Percentiles rank a stretch among this genome's conserved stretches.
These are phyloP conservation scores for Perizoma affinitatum DNA, from an alignment of 2,888 invertebrate genomes.

Conservation along the genomic window DNA sequence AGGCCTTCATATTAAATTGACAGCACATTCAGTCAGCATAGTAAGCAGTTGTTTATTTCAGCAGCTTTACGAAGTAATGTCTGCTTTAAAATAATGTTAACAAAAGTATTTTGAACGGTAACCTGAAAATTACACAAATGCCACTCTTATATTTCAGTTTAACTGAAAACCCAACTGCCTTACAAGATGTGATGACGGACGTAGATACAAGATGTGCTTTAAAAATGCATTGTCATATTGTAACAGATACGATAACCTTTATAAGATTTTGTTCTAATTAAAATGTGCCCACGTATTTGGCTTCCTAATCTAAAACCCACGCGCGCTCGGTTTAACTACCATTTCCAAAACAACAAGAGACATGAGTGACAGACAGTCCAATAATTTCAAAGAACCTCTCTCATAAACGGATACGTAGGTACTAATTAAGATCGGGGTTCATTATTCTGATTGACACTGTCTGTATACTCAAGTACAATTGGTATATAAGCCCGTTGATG, in stretches of 20 bases:
- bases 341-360: conserved; percentile 21
- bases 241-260: too few relatives aligned
- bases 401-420: conserved; percentile 17
- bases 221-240: too few relatives aligned
- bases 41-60: neutral
- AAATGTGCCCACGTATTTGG: conserved; percentile 16
- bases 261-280: too few relatives aligned
- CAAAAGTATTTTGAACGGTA: neutral
- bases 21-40: neutral
- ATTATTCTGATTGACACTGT: conserved; percentile 36
- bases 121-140: neutral
- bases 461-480: conserved; percentile 41
- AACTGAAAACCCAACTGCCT: too few relatives aligned
- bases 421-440: conserved; percentile 30
- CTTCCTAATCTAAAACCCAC: conserved; percentile 18
- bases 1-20: conserved; percentile 10
- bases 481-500: conserved; percentile 32
- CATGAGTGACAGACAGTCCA: conserved; percentile 23
- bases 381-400: conserved; percentile 16
- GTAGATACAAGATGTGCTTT: too few relatives aligned
- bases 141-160: neutral
- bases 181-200: too few relatives aligned
- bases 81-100: neutral
- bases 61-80: neutral
- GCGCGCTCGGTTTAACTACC: conserved; percentile 13